Conservation (phyloP, 2,113 vertebrate species). For the Motacilla tschutschensis region DNA sequence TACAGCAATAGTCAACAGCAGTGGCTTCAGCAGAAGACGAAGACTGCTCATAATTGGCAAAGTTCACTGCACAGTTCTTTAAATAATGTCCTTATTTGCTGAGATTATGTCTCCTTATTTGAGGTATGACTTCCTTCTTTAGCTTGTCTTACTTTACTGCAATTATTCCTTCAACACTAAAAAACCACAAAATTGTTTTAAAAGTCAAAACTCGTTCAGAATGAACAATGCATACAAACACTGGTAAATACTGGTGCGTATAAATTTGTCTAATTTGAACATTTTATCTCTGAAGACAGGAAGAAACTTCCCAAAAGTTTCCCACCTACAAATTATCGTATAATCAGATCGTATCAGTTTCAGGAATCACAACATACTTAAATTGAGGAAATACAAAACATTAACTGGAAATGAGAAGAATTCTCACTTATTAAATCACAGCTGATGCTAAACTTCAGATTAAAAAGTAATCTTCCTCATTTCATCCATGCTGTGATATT, state of each 20-base stretch:
- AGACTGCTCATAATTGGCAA: neutral
- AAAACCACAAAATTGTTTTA: neutral
- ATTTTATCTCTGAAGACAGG: neutral
- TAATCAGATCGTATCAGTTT: neutral
- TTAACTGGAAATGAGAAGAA: slow-evolving; percentile 38
- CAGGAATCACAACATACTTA: slow-evolving; percentile 25
- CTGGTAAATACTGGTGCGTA: neutral
- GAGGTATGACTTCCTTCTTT: neutral
- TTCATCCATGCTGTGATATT: neutral
- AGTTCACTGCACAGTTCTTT: neutral
- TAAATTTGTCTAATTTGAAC: neutral
- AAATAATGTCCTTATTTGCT: neutral
- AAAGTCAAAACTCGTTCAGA: neutral
- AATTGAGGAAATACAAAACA: slow-evolving; percentile 17
- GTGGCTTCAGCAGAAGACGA: neutral
- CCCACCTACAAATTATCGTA: neutral
- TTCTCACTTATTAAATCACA: neutral
- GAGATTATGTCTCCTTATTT: neutral
- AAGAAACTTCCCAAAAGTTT: neutral
- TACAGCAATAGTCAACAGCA: neutral
- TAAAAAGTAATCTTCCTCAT: neutral
- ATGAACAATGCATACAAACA: neutral
- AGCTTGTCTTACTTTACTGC: neutral
- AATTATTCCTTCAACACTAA: neutral
- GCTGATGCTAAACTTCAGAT: neutral